phyloP scores from a whole-genome alignment of 2,888 invertebrate genomes.

The Spodoptera exigua region DNA sequence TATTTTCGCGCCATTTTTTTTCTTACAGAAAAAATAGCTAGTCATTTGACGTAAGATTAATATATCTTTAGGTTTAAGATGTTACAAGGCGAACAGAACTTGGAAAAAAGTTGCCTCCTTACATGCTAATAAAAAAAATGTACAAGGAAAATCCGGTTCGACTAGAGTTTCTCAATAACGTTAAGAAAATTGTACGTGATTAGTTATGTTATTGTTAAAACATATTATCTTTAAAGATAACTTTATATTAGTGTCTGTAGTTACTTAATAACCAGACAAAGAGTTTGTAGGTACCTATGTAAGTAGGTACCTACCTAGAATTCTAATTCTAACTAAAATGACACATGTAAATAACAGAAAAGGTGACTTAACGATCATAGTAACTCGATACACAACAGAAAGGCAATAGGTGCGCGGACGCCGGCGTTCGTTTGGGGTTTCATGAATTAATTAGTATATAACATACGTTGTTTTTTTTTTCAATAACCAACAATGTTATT shows the following conservation, averaged over 20 bases:
- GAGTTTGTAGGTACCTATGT: too few relatives aligned
- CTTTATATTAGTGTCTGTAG: conserved; percentile 1
- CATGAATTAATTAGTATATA: too few relatives aligned
- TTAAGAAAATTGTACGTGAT: conserved; percentile 43
- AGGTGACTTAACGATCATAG: neutral
- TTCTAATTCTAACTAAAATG: too few relatives aligned
- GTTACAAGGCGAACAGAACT: conserved; percentile 14
- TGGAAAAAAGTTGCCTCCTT: conserved; percentile 18
- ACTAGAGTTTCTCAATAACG: conserved; percentile 25
- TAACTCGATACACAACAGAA: too few relatives aligned
- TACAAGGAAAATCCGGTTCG: conserved; percentile 62
- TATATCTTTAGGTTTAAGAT: conserved; percentile 15
- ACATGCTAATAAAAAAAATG: conserved; percentile 19
- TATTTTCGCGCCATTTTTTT: conserved; percentile 9
- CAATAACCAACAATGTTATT: too few relatives aligned
- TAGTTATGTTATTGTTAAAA: conserved; percentile 32
- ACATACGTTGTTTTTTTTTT: too few relatives aligned
- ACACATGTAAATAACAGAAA: neutral
- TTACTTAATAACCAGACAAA: too few relatives aligned
- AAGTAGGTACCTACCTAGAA: too few relatives aligned
- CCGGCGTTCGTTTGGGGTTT: too few relatives aligned
- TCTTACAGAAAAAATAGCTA: neutral
- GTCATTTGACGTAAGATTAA: conserved; percentile 29
- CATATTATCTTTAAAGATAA: conserved; percentile 5
- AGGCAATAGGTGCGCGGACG: too few relatives aligned